phyloP scores from a whole-genome alignment of 2,113 vertebrate species.

The Amphiprion ocellaris region DNA sequence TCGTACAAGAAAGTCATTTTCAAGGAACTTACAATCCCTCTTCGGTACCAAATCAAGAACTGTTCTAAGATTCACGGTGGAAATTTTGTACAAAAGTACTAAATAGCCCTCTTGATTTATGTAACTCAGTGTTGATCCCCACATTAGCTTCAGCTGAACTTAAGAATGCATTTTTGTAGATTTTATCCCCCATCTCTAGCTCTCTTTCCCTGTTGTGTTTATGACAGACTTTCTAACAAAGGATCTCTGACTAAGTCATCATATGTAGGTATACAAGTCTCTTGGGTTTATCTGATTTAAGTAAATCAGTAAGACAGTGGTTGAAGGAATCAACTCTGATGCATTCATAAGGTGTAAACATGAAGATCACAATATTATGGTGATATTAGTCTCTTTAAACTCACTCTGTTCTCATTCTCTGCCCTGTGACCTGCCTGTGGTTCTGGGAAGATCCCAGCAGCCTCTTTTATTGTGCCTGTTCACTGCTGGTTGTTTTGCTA shows the following conservation, averaged over 20 bases:
- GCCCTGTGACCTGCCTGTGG: conserved; percentile 25
- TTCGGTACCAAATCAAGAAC: not conserved
- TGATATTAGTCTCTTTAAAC: not conserved
- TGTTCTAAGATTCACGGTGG: not conserved
- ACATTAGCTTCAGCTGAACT: conserved; percentile 18
- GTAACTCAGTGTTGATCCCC: not conserved
- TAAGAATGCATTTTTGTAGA: not conserved
- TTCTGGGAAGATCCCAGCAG: conserved; percentile 22
- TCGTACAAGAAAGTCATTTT: not conserved
- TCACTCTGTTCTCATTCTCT: not conserved
- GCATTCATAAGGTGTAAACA: not conserved
- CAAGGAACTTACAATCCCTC: not conserved
- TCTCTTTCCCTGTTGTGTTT: not conserved
- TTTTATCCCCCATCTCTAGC: not conserved
- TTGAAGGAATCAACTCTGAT: not conserved
- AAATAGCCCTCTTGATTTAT: not conserved
- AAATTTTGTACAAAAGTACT: not conserved
- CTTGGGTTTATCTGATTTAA: not conserved
- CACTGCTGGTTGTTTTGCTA: conserved; percentile 48
- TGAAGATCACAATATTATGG: not conserved
- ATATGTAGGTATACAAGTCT: not conserved
- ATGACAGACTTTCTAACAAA: not conserved
- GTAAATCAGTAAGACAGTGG: not conserved
- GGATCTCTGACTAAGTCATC: too few relatives aligned
- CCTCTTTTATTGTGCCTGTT: conserved; percentile 20